Base-by-base conservation (phyloP, 2,113 vertebrate genomes). In the Paramormyrops kingsleyae region DNA sequence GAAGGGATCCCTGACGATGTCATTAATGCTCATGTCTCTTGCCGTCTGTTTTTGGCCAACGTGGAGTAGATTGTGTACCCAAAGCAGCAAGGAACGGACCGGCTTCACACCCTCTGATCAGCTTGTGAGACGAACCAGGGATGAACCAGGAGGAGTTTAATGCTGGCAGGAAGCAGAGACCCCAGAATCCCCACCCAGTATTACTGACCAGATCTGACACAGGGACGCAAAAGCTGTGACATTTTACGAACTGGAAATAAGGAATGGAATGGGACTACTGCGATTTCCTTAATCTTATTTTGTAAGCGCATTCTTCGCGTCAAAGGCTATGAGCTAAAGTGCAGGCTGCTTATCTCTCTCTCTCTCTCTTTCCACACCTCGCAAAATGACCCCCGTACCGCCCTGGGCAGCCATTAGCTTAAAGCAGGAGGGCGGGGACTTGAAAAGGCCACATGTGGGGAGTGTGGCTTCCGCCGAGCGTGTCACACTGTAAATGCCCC, bases 71-170 rank as follows among this genome's bases (percentile, higher is more conserved):
- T 97, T 93, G 94, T 93, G 89, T 94, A 95, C 95, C 93, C 95
- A 97, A 99, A 96, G 87, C 96, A 94, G 52, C 95, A 94, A 88
- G 97, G 97, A 94, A 95, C 95, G 94, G 98, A 99, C 89, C 97
- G 95, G 91, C 95, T 95, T 89, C 97, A 94, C 91, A 94, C 94
- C 1, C 94, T 93, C 92, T 97, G 95, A 95, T 94, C 91, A 90
- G 92, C 24, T 90, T 89, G 35, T 95, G 95, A 91, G 90, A 3
- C 27, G 0, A 5, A 42, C 42, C 39, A 39, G 15, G 62, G 88
- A 90, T 44, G 9, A 83, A 10, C 39, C 42, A 24, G 3, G 42
- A 46, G 83, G 83, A 47, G 44, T 44, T 84, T 4, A 84, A 42
- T 2, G 8, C 74, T 12, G 49, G 83, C n/a, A 46, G 90, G 35